Evolutionary conservation across 1,140 invertebrate species (phyloP).

Genomic region (Carposina sasakii): DNA sequence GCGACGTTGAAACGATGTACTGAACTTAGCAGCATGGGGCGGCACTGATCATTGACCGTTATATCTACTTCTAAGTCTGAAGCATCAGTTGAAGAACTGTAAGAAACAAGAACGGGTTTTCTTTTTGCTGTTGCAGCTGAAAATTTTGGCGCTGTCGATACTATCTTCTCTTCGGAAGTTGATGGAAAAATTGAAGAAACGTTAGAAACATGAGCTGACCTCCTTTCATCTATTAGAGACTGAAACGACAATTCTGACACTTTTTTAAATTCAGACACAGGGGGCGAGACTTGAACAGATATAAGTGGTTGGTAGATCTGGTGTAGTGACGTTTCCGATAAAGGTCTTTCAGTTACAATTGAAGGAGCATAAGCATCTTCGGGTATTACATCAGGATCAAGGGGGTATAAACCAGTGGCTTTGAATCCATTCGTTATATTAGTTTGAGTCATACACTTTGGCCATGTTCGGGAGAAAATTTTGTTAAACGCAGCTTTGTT

Average conservation of each 20-base stretch:
- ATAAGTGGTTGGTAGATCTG: slow-evolving; percentile 9
- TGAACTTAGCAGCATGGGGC: background rate
- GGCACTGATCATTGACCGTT: background rate
- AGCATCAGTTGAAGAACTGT: background rate
- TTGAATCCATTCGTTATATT: slow-evolving; percentile 28
- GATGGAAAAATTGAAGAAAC: background rate
- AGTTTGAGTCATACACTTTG: slow-evolving; percentile 24
- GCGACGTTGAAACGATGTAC: too few relatives aligned
- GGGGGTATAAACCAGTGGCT: slow-evolving; percentile 27
- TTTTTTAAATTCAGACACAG: too few relatives aligned
- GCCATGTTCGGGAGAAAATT: slow-evolving; percentile 22
- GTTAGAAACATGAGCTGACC: background rate
- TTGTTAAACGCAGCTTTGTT: slow-evolving; percentile 28
- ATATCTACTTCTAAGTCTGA: background rate
- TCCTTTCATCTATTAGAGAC: too few relatives aligned
- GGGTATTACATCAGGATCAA: slow-evolving; percentile 18
- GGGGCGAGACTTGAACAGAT: background rate
- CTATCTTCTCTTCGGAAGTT: background rate
- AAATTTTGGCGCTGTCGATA: background rate
- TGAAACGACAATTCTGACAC: too few relatives aligned
- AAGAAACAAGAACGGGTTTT: background rate
- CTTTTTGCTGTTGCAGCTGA: slow-evolving; percentile 1
- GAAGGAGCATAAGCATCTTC: slow-evolving; percentile 22
- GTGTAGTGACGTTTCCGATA: slow-evolving; percentile 7
- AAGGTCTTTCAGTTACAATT: slow-evolving; percentile 16